Conservation (phyloP, 2,888 invertebrate genomes). For the Stenodera caucasica region DNA sequence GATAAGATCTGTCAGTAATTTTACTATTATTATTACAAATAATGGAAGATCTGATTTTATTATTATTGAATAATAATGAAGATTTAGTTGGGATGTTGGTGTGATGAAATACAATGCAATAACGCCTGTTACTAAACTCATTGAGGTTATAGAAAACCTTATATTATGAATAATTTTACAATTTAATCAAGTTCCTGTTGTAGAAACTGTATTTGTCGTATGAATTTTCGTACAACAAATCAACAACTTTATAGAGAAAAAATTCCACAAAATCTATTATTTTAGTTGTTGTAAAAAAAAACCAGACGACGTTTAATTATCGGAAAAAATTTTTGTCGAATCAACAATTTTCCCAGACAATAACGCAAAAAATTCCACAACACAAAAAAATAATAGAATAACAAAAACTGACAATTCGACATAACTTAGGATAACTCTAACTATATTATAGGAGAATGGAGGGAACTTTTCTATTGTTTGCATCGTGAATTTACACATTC, state of each 20-base stretch:
- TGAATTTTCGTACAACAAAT: no score
- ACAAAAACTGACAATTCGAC: no score
- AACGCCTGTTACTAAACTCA: background rate
- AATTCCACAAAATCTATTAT: no score
- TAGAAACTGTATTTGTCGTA: background rate
- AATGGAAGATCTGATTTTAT: no score
- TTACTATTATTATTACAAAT: no score
- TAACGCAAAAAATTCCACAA: no score
- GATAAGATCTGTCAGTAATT: no score
- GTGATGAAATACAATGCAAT: background rate
- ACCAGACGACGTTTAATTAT: no score
- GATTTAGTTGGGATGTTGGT: background rate
- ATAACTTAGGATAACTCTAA: background rate
- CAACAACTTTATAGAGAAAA: no score
- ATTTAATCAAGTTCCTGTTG: background rate
- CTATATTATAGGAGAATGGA: background rate
- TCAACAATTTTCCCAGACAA: no score
- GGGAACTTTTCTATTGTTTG: background rate
- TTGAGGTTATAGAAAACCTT: background rate
- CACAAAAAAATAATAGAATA: background rate
- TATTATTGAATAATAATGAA: background rate
- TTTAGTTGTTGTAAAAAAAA: no score
- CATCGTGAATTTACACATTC: background rate
- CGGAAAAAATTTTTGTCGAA: no score
- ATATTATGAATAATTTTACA: constrained; percentile 2